Conservation (phyloP, 2,113 vertebrate genomes). For the Psammodynastes pulverulentus region DNA sequence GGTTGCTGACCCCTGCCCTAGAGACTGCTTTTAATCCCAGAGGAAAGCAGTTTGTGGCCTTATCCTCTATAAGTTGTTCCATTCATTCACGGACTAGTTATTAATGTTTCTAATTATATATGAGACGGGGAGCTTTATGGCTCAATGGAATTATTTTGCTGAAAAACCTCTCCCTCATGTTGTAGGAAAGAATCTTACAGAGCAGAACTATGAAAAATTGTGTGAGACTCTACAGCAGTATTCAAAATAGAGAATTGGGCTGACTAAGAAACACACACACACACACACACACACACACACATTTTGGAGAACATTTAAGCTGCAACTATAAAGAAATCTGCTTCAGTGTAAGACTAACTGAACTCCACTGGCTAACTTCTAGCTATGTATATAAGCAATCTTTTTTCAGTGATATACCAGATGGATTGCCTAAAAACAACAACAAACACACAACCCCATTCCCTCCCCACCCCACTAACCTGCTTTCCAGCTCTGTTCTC, state of each 20-base stretch:
- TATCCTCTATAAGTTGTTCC: neutral
- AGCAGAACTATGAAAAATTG: neutral
- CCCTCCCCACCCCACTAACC: no score
- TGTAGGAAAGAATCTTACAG: neutral
- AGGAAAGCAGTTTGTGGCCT: neutral
- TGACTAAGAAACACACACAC: no score
- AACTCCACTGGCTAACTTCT: neutral
- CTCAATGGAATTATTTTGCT: neutral
- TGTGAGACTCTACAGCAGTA: neutral
- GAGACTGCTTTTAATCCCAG: neutral
- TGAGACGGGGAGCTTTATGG: neutral
- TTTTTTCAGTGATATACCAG: neutral
- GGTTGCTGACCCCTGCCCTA: no score
- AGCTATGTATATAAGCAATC: neutral
- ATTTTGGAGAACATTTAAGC: neutral
- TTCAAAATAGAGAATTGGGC: neutral
- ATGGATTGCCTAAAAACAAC: neutral
- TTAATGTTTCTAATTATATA: neutral
- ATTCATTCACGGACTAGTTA: neutral
- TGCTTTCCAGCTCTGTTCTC: no score
- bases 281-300: neutral
- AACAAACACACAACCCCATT: no score
- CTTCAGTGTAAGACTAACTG: neutral
- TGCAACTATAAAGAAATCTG: neutral
- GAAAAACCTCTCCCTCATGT: neutral